Evolutionary conservation across 2,888 invertebrate species (phyloP).

Genomic region (Subacronicta megacephala): DNA sequence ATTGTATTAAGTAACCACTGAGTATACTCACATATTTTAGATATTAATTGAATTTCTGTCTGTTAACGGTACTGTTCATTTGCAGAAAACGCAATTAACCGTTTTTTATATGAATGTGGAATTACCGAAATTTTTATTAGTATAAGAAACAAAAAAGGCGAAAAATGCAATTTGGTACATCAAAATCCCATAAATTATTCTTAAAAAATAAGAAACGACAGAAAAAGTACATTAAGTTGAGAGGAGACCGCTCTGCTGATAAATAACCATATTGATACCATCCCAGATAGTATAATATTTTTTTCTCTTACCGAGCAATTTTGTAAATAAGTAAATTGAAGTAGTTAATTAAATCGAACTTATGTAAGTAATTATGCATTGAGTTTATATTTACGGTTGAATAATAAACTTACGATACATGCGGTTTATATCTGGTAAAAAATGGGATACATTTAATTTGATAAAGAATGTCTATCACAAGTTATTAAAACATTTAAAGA

Average conservation of each 20-base stretch:
- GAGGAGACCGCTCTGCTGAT: constrained; percentile 66
- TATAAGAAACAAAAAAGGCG: constrained; percentile 62
- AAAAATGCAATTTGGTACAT: constrained; percentile 71
- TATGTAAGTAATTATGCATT: neutral
- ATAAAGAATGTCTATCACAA: constrained; percentile 56
- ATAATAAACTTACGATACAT: constrained; percentile 10
- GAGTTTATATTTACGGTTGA: constrained; percentile 6
- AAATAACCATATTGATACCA: constrained; percentile 63
- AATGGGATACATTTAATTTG: constrained; percentile 32
- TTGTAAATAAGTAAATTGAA: constrained; percentile 2
- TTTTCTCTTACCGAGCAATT: constrained; percentile 5
- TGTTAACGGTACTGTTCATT: constrained; percentile 59
- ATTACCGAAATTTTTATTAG: constrained; percentile 63
- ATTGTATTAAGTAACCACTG: constrained; percentile 19
- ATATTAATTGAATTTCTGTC: constrained; percentile 53
- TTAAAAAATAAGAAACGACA: constrained; percentile 68
- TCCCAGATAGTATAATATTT: constrained; percentile 18
- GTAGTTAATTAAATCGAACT: neutral
- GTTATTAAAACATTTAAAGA: constrained; percentile 66
- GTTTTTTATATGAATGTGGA: constrained; percentile 55
- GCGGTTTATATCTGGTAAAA: constrained; percentile 23
- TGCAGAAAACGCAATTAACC: constrained; percentile 51
- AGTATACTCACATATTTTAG: constrained; percentile 16
- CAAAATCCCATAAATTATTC: constrained; percentile 77
- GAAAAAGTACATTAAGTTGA: constrained; percentile 78